Conservation (phyloP, 2,113 vertebrate genomes). For the Grammomys dolichurus region DNA sequence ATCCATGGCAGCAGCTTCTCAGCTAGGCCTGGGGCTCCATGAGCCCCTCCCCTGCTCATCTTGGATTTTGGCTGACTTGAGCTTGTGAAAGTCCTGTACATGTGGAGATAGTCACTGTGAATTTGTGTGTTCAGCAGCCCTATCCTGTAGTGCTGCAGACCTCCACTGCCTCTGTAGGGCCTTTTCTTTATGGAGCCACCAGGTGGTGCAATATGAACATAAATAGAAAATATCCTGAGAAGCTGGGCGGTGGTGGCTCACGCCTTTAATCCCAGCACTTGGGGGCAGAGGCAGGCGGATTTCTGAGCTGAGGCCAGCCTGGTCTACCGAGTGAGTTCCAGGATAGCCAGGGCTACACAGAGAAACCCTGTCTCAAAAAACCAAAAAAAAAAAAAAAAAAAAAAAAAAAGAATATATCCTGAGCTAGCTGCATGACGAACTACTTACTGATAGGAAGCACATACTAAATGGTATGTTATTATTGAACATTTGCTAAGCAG, state of each 20-base stretch:
- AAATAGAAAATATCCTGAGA: neutral
- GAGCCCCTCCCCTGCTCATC: neutral
- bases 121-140: too few relatives aligned
- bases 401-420: neutral
- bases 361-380: too few relatives aligned
- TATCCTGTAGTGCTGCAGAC: neutral
- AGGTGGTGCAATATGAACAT: constrained; percentile 48
- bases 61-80: neutral
- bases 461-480: constrained; percentile 7
- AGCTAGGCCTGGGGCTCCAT: neutral
- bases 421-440: neutral
- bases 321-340: too few relatives aligned
- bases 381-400: too few relatives aligned
- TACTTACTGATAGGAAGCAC: constrained; percentile 8
- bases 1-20: neutral
- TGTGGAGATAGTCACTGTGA: neutral
- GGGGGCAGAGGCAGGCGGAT: too few relatives aligned
- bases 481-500: neutral
- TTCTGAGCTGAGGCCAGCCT: too few relatives aligned
- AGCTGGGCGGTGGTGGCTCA: too few relatives aligned
- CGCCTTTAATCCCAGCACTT: too few relatives aligned
- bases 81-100: neutral
- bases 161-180: neutral
- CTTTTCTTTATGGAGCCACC: constrained; percentile 47
- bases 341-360: too few relatives aligned